These are phyloP conservation scores for Panurus biarmicus DNA, from an alignment of 2,113 vertebrate species.

Conservation along the genomic window DNA sequence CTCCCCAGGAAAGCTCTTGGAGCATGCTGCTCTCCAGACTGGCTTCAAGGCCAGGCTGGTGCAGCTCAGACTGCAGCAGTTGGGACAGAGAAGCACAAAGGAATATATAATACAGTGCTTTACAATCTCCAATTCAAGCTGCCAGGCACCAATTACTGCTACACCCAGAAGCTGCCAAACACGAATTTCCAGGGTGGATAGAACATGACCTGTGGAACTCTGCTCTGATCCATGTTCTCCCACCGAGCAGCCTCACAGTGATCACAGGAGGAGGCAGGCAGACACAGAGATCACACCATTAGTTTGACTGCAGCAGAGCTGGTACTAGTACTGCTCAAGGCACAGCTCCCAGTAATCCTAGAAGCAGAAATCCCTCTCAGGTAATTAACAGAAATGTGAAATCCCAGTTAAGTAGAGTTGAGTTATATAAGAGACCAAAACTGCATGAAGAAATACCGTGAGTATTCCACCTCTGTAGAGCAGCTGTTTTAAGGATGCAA, in stretches of 20 bases:
- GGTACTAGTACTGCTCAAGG: not conserved
- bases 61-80: not conserved
- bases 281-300: not conserved
- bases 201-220: not conserved
- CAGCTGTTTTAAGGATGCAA: not conserved
- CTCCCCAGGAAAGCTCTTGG: not conserved
- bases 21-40: rapidly evolving
- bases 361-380: not conserved
- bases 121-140: not conserved
- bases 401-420: not conserved
- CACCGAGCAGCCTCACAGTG: not conserved
- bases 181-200: rapidly evolving
- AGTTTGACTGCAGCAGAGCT: not conserved
- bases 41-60: not conserved
- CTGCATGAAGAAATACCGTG: not conserved
- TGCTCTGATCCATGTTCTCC: not conserved
- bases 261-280: not conserved
- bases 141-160: not conserved
- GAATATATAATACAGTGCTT: not conserved
- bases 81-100: not conserved
- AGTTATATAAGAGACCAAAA: not conserved
- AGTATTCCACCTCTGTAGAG: not conserved
- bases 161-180: not conserved
- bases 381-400: not conserved
- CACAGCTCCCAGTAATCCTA: not conserved